A percentile compares a stretch with the other conserved stretches of the same genome.
Conservation (phyloP, 2,113 vertebrate genomes). For the Psephotus haematonotus region DNA sequence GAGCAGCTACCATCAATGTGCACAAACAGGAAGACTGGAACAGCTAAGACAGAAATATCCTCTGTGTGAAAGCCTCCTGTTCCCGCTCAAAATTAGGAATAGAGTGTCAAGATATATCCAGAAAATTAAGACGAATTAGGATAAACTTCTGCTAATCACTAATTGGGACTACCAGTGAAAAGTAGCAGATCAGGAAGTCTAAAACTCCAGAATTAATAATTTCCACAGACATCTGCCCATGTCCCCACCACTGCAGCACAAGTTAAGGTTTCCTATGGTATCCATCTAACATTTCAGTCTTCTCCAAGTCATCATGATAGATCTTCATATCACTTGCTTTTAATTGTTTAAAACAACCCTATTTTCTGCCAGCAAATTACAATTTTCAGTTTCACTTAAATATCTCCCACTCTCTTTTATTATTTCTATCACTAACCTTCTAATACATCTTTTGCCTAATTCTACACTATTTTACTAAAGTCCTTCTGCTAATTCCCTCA, state of each 20-base stretch:
- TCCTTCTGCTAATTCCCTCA: background rate
- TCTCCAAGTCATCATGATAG: background rate
- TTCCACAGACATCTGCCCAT: background rate
- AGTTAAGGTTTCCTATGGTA: background rate
- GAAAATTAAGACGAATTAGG: background rate
- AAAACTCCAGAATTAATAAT: background rate
- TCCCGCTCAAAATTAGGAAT: background rate
- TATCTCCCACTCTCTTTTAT: background rate
- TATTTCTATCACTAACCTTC: background rate
- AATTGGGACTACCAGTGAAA: background rate
- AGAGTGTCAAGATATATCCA: background rate
- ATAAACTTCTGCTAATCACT: background rate
- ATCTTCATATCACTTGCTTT: background rate
- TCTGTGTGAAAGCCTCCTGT: background rate
- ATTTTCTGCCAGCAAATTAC: background rate
- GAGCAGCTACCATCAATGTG: background rate
- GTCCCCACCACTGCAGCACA: background rate
- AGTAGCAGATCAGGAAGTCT: background rate
- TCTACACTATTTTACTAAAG: background rate
- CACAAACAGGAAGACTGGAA: background rate
- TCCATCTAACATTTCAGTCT: background rate
- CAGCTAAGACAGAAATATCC: background rate
- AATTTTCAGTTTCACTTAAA: background rate
- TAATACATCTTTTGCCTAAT: background rate
- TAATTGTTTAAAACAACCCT: background rate